phyloP scores from a whole-genome alignment of 2,113 vertebrate genomes.

The Sardina pilchardus region DNA sequence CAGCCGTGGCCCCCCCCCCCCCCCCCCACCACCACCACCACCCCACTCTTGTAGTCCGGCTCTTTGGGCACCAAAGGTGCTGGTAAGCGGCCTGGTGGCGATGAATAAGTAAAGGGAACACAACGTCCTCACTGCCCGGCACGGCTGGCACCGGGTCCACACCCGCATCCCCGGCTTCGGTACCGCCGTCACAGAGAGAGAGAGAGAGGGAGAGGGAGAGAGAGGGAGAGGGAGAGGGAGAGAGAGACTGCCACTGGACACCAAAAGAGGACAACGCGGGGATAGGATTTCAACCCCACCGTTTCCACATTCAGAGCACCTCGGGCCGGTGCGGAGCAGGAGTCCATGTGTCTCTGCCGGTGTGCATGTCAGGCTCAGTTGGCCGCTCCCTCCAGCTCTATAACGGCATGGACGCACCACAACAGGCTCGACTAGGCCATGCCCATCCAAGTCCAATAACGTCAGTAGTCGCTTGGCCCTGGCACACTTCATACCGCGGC shows the following conservation, averaged over 20 bases:
- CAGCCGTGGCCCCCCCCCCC: neutral
- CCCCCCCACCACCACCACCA: neutral
- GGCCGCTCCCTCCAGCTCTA: neutral
- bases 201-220: neutral
- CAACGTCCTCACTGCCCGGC: conserved; percentile 49
- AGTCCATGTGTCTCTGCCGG: neutral
- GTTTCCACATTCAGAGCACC: neutral
- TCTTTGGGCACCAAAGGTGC: neutral
- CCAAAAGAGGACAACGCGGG: conserved; percentile 30
- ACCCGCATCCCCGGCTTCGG: conserved; percentile 45
- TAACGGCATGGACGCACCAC: neutral
- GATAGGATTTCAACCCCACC: conserved; percentile 48
- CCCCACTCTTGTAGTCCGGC: neutral
- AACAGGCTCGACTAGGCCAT: neutral
- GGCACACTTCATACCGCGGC: neutral
- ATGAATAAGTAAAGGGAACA: conserved; percentile 69
- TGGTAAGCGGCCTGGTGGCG: conserved; percentile 23
- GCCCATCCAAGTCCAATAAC: conserved; percentile 19
- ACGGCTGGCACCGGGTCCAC: conserved; percentile 52
- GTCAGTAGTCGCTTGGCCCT: neutral
- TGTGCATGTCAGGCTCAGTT: neutral
- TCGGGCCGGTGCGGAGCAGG: neutral
- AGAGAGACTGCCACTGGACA: conserved; percentile 44
- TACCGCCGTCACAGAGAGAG: conserved; percentile 28
- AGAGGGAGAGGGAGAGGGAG: neutral